Base-by-base conservation (phyloP, 1,140 invertebrate species). In the Papilio aristodemus region DNA sequence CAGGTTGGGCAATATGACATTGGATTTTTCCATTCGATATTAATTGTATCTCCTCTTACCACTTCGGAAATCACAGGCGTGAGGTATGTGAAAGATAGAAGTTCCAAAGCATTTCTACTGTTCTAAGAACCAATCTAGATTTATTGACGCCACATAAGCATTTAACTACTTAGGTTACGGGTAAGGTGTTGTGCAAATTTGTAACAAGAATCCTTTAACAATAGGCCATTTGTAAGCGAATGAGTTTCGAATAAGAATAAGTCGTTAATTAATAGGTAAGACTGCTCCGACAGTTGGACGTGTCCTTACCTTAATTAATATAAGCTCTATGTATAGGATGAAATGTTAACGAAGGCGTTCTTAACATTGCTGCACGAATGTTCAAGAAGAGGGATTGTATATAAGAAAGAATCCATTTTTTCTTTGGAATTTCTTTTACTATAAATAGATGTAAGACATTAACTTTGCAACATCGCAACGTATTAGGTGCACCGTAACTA, bases 201-300 rank as follows among this genome's bases (percentile, higher is more conserved):
- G n/a, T 38, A 32, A 13, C 32, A 17, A 14, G 3, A 37, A 37
- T 32, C 17, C 43, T 67, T 46, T 60, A 68, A 67, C 39, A 62
- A 46, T 68, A 37, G 57, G 58, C 38, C 25, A 63, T 67, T 37
- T 37, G 36, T 60, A 58, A 4, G 50, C n/a, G n/a, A n/a, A 54
- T 54, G 14, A 38, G 36, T 60, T 13, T 19, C 14, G 43, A 4
- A 4, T n/a, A 17, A 50, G 43, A 50, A 50, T 50, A 50, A n/a
- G 43, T 50, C 43, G 14, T 50, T 59, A 59, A 25, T n/a, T 11
- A 32, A 66, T 50, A 66, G 63, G 63, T 13, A 66, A 66, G 63
- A 66, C 41, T 63, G 14, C n/a, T 37, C 14, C 13, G 11, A 22
- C 14, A 9, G 4, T 60, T 36, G 27, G 6, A 50, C 19, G 19